Conservation (phyloP, 2,888 invertebrate species). For the Ephialtes manifestator region DNA sequence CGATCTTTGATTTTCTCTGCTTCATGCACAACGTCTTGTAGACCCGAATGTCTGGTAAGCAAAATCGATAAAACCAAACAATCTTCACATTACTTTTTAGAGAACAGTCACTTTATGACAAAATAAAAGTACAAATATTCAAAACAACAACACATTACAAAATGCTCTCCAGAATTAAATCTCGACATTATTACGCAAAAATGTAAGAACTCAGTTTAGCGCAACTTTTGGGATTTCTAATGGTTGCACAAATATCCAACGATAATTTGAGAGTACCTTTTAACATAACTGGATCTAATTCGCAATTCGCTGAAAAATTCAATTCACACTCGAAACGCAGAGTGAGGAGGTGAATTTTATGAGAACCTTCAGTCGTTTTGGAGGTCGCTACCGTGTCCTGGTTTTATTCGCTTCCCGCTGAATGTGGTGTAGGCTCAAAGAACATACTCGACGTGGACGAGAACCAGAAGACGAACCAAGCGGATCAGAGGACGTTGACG, state of each 20-base stretch:
- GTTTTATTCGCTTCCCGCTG: too few species aligned
- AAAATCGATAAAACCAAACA: too few species aligned
- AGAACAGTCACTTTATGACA: neutral
- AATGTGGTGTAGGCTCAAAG: neutral
- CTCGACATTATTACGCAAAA: neutral
- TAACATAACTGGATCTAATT: neutral
- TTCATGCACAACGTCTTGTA: too few species aligned
- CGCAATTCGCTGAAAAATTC: neutral
- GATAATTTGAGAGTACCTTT: neutral
- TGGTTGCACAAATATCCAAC: neutral
- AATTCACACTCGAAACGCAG: neutral
- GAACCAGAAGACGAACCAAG: conserved; percentile 16
- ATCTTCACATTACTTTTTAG: too few species aligned
- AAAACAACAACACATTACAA: neutral
- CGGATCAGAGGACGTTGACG: conserved; percentile 21
- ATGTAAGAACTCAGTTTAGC: neutral
- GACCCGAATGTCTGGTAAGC: too few species aligned
- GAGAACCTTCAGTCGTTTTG: neutral
- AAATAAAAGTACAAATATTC: neutral
- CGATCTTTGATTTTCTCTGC: too few species aligned
- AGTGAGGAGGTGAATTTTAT: neutral
- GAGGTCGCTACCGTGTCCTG: neutral
- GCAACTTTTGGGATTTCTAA: neutral
- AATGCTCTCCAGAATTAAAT: neutral
- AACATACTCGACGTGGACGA: neutral